Evolutionary conservation across 2,888 invertebrate species (phyloP), one percentile per base, ranked within the genome.

Genomic region (Mythimna vitellina): DNA sequence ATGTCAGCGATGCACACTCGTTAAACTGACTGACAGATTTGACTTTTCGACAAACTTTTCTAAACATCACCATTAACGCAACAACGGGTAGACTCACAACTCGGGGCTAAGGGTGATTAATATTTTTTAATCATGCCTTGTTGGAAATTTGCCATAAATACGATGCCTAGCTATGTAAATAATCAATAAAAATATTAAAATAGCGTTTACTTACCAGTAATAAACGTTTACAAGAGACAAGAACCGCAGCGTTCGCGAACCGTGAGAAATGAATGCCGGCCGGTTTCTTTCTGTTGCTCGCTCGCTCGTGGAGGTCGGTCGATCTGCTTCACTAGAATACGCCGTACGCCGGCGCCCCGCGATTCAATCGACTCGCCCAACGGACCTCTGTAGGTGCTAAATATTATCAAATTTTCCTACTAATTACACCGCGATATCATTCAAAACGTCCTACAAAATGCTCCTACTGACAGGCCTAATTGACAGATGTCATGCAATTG

Each of bases 191-290:
- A 64, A 60, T 65, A 72, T 53, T 70, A 72, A 73, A 74, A 67
- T 68, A 77, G 79, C 35, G 51, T 65, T 71, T 65, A 92, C 94
- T 92, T 90, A 94, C 94, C 92, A 86, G 83, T 84, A 87, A 86
- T 80, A 86, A 79, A 67, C 70, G 87, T 86, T 86, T 81, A 85
- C 84, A 84, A 83, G 86, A 85, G 86, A 90, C 83, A 89, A 88
- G 89, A 91, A 90, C 87, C 87, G 87, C 91, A 91, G 91, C 89
- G 88, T 88, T 92, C 86, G 89, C 92, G 91, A 92, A 92, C 91
- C 92, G 93, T 93, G 93, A 92, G 93, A 94, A 94, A 93, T 91
- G 93, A 92, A 92, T 91, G 93, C 94, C 94, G 94, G 93, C 93
- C 93, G 93, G 93, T 93, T 90, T 89, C 90, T 86, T 89, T 91